Base-by-base conservation (phyloP, 2,797 vertebrate genomes). In the Denticeps clupeoides region DNA sequence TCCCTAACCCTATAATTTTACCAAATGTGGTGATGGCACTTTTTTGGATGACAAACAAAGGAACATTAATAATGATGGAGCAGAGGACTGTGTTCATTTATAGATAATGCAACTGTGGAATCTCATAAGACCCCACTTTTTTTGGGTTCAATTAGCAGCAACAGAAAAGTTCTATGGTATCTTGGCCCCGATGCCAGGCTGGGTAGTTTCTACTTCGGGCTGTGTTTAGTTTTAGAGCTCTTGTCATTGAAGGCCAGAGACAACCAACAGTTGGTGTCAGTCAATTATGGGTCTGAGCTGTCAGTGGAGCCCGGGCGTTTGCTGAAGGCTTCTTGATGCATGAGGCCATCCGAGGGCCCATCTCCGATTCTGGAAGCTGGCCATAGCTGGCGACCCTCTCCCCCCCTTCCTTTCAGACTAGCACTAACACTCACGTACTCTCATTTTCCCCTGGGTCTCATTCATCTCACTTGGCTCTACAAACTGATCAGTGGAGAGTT, bases 391-490 rank as follows among this genome's bases (percentile, higher is more conserved):
- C 49, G 45, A 62, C 35, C 46, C 32, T 29, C 25, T 33, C 55
- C 44, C 33, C 16, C n/a, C 23, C 26, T 29, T 16, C 16, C 19
- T 8, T 48, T 12, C 24, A 45, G 8, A 31, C 13, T 23, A 13
- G 38, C 35, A 47, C 32, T 51, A 27, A 45, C 23, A 18, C 27
- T 41, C 41, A 35, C 10, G 49, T 40, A 35, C 23, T 28, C 18
- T 19, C 51, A 64, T 56, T 60, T 56, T 56, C 76, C 68, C 71
- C 15, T 9, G 72, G 60, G 75, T 62, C 70, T 67, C 72, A 70
- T 82, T 60, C 37, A 54, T 79, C 72, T 79, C 74, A 81, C 76
- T 80, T 74, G 65, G 70, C 71, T 75, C 65, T 67, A 63, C 61
- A 73, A 72, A 71, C 60, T 70, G 47, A 27, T 68, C 64, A 59